Percentiles rank a stretch among this genome's conserved stretches.
These are phyloP conservation scores for Lasioglossum leucozonium DNA, from an alignment of 2,888 invertebrate genomes.

Conservation along the genomic window DNA sequence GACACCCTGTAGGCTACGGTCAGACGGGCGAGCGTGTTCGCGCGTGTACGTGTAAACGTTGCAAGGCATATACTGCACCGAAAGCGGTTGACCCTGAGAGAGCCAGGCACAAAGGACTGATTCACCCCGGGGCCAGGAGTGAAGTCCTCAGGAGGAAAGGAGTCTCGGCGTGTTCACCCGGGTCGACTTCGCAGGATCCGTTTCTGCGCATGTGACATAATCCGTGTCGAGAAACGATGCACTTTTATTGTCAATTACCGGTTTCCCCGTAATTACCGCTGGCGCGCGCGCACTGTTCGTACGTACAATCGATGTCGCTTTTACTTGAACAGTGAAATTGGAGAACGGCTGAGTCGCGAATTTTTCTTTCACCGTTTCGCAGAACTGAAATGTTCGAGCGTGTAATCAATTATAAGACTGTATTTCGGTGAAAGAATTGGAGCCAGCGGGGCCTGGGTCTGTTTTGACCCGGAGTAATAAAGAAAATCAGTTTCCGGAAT, in stretches of 20 bases:
- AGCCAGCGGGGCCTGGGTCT: no score
- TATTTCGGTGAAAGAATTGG: no score
- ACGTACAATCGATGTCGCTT: not conserved
- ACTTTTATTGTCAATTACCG: not conserved
- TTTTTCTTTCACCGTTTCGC: not conserved
- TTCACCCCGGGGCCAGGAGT: slow-evolving; percentile 79
- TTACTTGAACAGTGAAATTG: not conserved
- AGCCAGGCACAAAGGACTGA: slow-evolving; percentile 83
- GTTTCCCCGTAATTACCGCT: slow-evolving; percentile 32
- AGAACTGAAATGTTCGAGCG: no score
- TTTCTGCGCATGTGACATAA: slow-evolving; percentile 68
- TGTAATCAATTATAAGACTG: no score
- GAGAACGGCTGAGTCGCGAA: no score
- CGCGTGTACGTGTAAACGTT: slow-evolving; percentile 77
- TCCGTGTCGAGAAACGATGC: slow-evolving; percentile 32
- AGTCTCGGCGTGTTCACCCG: slow-evolving; percentile 57
- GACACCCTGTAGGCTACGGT: slow-evolving; percentile 70
- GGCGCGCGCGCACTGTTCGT: not conserved
- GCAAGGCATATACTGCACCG: slow-evolving; percentile 75
- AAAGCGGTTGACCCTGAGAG: slow-evolving; percentile 84
- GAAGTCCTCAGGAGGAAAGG: slow-evolving; percentile 65
- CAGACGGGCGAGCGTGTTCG: slow-evolving; percentile 66
- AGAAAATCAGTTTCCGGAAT: no score
- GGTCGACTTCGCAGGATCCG: slow-evolving; percentile 61
- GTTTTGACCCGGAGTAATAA: no score